phyloP scores from a whole-genome alignment of 2,113 vertebrate genomes.

The Synchiropus splendidus region DNA sequence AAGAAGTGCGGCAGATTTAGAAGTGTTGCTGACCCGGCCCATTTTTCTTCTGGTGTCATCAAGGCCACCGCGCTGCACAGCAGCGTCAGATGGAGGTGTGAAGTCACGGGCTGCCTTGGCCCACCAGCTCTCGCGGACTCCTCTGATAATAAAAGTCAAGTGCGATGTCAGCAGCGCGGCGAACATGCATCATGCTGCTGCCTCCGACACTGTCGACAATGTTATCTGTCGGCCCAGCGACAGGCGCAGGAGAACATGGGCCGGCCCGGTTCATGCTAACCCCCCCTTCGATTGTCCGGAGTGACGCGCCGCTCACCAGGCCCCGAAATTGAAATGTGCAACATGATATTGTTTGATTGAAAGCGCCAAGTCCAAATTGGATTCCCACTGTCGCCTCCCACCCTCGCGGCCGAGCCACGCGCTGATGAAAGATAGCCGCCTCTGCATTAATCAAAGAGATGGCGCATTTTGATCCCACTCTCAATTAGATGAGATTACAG shows the following conservation, averaged over 20 bases:
- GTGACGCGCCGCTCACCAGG: not conserved
- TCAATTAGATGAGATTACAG: constrained; percentile 59
- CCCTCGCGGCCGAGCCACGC: constrained; percentile 32
- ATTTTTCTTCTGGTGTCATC: constrained; percentile 46
- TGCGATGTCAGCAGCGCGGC: constrained; percentile 37
- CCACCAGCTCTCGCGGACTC: constrained; percentile 34
- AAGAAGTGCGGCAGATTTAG: constrained; percentile 39
- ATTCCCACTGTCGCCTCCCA: constrained; percentile 46
- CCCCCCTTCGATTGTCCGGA: constrained; percentile 18
- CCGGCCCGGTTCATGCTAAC: no score
- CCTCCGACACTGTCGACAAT: constrained; percentile 30
- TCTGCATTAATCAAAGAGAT: constrained; percentile 64
- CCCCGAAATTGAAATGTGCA: constrained; percentile 44
- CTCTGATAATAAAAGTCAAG: constrained; percentile 49
- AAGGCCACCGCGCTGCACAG: constrained; percentile 43
- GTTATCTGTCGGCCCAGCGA: constrained; percentile 30
- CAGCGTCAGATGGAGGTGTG: constrained; percentile 36
- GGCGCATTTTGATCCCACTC: constrained; percentile 59
- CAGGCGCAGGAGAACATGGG: constrained; percentile 25
- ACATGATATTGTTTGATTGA: constrained; percentile 60
- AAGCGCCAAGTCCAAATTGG: constrained; percentile 59
- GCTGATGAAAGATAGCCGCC: constrained; percentile 61
- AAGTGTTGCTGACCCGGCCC: constrained; percentile 56
- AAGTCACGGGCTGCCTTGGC: constrained; percentile 14
- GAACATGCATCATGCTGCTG: constrained; percentile 42